Percentiles rank a stretch among this genome's conserved stretches.
Conservation (phyloP, 2,797 vertebrate genomes). For the Mus minutoides region DNA sequence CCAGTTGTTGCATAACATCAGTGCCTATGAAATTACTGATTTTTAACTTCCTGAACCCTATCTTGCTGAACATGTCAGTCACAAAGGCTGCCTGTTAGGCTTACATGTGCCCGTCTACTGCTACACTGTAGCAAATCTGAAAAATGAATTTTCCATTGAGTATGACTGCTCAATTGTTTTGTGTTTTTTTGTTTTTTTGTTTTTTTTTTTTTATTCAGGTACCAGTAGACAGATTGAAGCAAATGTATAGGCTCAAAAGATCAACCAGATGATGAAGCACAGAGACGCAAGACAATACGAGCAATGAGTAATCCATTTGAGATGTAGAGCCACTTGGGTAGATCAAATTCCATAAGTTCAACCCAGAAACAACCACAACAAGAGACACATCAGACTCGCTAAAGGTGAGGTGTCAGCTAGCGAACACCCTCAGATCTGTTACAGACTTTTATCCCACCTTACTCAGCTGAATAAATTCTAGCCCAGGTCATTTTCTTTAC, state of each 20-base stretch:
- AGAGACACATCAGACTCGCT: slow-evolving; percentile 1
- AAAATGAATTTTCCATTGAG: slow-evolving; percentile 43
- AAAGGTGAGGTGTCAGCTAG: background rate
- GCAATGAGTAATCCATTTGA: background rate
- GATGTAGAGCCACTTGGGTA: background rate
- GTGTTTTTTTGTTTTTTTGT: too few species aligned
- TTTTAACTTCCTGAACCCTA: slow-evolving; percentile 60
- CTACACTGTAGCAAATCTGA: background rate
- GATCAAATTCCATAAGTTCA: slow-evolving; percentile 32
- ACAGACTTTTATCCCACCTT: background rate
- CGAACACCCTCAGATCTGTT: background rate
- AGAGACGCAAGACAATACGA: background rate
- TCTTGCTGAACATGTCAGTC: slow-evolving; percentile 4
- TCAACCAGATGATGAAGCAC: slow-evolving; percentile 36
- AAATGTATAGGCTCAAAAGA: slow-evolving; percentile 37
- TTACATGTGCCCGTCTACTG: background rate
- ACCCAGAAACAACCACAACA: background rate
- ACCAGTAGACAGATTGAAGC: slow-evolving; percentile 52
- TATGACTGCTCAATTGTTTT: slow-evolving; percentile 57
- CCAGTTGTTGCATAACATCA: slow-evolving; percentile 65
- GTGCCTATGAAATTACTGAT: slow-evolving; percentile 61
- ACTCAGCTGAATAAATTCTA: background rate
- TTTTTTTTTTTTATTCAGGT: slow-evolving; percentile 58
- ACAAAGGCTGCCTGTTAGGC: slow-evolving; percentile 59
- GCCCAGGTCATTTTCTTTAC: background rate